Conservation (phyloP, 2,113 vertebrate genomes). For the Burhinus bistriatus region DNA sequence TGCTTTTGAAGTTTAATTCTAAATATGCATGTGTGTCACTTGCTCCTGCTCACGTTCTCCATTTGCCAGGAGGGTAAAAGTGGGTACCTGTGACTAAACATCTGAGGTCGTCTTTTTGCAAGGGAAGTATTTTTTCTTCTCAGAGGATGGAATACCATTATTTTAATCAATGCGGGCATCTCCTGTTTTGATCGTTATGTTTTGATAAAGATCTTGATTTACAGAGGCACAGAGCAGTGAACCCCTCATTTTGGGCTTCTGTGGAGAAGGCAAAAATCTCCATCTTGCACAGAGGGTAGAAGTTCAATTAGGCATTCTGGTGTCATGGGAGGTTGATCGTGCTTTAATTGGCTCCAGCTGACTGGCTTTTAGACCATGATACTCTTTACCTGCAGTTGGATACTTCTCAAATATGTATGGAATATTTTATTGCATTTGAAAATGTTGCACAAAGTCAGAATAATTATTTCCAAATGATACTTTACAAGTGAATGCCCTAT, state of each 20-base stretch:
- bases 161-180: neutral
- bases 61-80: neutral
- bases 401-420: neutral
- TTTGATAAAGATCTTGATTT: conserved; percentile 6
- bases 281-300: neutral
- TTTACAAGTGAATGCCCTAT: neutral
- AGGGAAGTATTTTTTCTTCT: neutral
- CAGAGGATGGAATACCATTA: neutral
- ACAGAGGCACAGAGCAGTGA: neutral
- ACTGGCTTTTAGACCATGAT: neutral
- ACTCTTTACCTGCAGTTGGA: neutral
- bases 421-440: neutral
- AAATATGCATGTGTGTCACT: neutral
- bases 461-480: neutral
- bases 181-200: neutral
- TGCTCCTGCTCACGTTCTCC: neutral
- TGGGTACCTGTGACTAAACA: neutral
- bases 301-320: neutral
- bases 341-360: conserved; percentile 35
- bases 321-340: neutral
- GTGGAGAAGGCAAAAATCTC: neutral
- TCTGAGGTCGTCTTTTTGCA: neutral
- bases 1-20: conserved; percentile 32
- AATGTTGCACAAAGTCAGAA: neutral
- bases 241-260: neutral